Conservation (phyloP, 2,113 vertebrate species). For the Natator depressus region DNA sequence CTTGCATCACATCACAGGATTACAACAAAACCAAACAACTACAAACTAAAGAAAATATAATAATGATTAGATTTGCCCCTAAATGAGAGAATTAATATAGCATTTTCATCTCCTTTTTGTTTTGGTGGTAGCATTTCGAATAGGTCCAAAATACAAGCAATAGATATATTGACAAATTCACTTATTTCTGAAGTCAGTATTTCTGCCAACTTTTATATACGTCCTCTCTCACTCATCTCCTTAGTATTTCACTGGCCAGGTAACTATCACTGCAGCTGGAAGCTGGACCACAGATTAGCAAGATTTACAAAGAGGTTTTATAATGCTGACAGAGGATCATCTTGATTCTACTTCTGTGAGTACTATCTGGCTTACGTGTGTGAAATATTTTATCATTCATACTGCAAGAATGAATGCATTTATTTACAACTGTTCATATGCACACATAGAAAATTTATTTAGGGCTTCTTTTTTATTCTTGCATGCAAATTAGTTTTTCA, state of each 20-base stretch:
- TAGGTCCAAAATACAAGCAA: neutral
- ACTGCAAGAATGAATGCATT: neutral
- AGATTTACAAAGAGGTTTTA: neutral
- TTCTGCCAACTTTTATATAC: neutral
- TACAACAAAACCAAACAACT: neutral
- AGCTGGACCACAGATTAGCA: neutral
- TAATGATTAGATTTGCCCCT: neutral
- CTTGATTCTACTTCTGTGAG: neutral
- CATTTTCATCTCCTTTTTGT: neutral
- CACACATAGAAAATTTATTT: slow-evolving; percentile 31
- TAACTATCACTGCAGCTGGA: neutral
- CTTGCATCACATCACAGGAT: neutral
- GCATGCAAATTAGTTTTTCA: slow-evolving; percentile 47
- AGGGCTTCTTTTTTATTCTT: slow-evolving; percentile 43
- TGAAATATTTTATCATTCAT: slow-evolving; percentile 17
- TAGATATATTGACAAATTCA: neutral
- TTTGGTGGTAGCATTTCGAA: neutral
- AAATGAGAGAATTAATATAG: neutral
- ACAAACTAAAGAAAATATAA: neutral
- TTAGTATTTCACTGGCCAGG: neutral
- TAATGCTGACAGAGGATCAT: slow-evolving; percentile 28
- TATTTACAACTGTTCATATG: slow-evolving; percentile 60
- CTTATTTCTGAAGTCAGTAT: neutral
- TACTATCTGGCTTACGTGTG: neutral
- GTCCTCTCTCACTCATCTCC: rapidly evolving